Percentiles rank a stretch among this genome's conserved stretches.
These are phyloP conservation scores for Syndactyla subalaris DNA, from an alignment of 2,797 vertebrate species.

Conservation along the genomic window DNA sequence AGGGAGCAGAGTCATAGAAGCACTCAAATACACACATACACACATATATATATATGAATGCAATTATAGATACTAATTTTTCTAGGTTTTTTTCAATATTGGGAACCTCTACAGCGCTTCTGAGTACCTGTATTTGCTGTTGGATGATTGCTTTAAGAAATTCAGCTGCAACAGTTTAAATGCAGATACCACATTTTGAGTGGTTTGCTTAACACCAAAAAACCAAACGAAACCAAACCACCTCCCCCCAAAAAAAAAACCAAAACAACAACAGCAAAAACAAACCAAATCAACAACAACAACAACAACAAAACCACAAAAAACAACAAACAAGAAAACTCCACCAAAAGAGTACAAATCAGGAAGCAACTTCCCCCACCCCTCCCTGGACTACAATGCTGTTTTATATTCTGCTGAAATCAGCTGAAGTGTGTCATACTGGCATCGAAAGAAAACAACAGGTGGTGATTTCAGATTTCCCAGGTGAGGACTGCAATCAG, in stretches of 20 bases:
- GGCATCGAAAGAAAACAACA: conserved; percentile 67
- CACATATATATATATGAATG: not conserved
- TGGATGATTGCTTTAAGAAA: not conserved
- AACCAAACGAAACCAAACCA: too few species aligned
- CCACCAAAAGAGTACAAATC: not conserved
- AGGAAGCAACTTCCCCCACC: not conserved
- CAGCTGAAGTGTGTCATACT: conserved; percentile 45
- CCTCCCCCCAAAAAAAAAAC: not conserved
- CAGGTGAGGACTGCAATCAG: conserved; percentile 63
- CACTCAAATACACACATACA: fast-evolving
- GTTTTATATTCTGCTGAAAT: conserved; percentile 62
- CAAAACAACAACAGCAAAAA: not conserved
- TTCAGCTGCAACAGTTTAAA: not conserved
- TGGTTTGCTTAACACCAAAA: not conserved
- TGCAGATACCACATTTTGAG: not conserved
- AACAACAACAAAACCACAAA: too few species aligned
- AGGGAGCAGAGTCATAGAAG: not conserved
- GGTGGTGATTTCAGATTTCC: conserved; percentile 74
- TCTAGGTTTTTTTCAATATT: not conserved
- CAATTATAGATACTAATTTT: not conserved
- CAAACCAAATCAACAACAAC: too few species aligned
- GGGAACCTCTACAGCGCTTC: not conserved
- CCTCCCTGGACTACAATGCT: not conserved
- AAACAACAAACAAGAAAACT: too few species aligned
- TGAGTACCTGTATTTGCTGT: not conserved